These are phyloP conservation scores for Nysson spinosus DNA, from an alignment of 2,888 invertebrate species.

Conservation along the genomic window DNA sequence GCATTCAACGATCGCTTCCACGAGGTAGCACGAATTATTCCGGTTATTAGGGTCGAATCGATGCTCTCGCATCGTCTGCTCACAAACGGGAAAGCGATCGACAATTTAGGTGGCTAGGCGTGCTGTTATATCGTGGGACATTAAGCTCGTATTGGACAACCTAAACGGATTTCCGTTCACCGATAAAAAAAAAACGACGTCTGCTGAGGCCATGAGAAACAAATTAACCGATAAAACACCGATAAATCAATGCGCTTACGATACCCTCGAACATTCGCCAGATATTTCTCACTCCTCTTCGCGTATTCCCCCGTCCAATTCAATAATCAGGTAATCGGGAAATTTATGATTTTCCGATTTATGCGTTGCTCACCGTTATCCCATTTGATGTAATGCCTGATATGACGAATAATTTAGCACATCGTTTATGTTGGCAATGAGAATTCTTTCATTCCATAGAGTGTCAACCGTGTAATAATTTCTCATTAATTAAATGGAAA, in stretches of 20 bases:
- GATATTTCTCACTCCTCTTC: too few species aligned
- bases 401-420: too few species aligned
- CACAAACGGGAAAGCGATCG: conserved; percentile 38
- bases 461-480: too few species aligned
- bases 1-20: conserved; percentile 11
- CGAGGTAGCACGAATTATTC: conserved; percentile 33
- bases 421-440: too few species aligned
- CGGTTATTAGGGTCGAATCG: conserved; percentile 45
- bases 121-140: conserved; percentile 15
- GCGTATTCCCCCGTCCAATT: too few species aligned
- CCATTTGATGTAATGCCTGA: too few species aligned
- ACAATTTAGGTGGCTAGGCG: conserved; percentile 23
- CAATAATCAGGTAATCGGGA: too few species aligned
- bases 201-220: neutral
- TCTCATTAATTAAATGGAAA: too few species aligned
- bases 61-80: conserved; percentile 26
- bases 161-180: conserved; percentile 47
- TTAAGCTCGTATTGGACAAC: conserved; percentile 16
- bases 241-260: neutral
- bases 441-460: too few species aligned
- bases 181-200: conserved; percentile 23
- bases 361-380: too few species aligned
- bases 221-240: neutral
- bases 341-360: too few species aligned
- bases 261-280: too few species aligned